phyloP scores from a whole-genome alignment of 2,888 invertebrate genomes.

The Cryptus armator region DNA sequence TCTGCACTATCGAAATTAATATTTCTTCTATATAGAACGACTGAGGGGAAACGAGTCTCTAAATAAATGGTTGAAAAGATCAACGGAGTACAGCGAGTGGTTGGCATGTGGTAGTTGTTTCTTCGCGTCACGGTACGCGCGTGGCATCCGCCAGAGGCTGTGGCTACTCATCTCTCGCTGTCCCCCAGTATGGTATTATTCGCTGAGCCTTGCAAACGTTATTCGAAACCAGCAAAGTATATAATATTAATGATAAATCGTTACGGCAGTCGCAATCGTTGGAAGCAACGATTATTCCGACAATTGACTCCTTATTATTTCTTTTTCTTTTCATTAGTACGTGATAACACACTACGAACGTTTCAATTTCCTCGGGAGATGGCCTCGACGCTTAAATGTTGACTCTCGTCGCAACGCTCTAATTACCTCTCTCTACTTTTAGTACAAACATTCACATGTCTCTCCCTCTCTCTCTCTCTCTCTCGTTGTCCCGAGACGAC shows the following conservation, averaged over 20 bases:
- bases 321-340: not conserved
- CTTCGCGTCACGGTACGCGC: conserved; percentile 62
- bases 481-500: not conserved
- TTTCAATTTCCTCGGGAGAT: not conserved
- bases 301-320: no score
- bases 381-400: not conserved
- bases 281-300: not conserved
- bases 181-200: conserved; percentile 39
- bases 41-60: not conserved
- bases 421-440: not conserved
- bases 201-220: conserved; percentile 16
- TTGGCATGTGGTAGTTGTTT: conserved; percentile 36
- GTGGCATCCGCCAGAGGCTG: conserved; percentile 68
- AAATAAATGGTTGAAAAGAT: conserved; percentile 10
- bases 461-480: not conserved
- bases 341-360: not conserved
- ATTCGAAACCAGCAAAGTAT: not conserved
- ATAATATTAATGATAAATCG: conserved; percentile 16
- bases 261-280: not conserved
- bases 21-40: not conserved
- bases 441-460: not conserved
- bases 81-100: conserved; percentile 14
- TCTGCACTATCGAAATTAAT: not conserved
- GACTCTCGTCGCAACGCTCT: conserved; percentile 13
- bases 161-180: conserved; percentile 26